Conservation (phyloP, 2,888 invertebrate species). For the Drosophila anomalata region DNA sequence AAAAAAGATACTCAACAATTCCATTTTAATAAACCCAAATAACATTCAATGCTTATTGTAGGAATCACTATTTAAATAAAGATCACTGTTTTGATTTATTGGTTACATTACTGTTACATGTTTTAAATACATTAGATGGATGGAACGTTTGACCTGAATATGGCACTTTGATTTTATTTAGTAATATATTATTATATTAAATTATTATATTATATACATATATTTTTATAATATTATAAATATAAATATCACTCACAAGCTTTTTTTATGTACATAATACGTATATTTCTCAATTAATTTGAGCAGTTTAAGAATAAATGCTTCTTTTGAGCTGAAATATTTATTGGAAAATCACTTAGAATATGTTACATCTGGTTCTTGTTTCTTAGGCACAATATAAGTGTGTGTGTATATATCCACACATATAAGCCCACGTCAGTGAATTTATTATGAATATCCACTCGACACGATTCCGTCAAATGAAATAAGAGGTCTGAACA, state of each 20-base stretch:
- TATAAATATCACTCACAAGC: conserved; percentile 23
- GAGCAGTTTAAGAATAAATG: conserved; percentile 23
- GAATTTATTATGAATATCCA: conserved; percentile 84
- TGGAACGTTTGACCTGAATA: background rate
- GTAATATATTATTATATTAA: too few species aligned
- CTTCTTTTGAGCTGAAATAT: conserved; percentile 51
- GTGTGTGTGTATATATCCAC: conserved; percentile 76
- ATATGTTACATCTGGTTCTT: conserved; percentile 70
- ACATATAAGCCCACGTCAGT: conserved; percentile 82
- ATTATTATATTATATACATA: background rate
- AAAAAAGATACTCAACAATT: too few species aligned
- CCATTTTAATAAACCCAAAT: too few species aligned
- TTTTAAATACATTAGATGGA: too few species aligned
- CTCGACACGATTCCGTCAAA: conserved; percentile 85
- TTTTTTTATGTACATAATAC: background rate
- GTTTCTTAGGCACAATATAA: conserved; percentile 72
- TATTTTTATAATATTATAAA: background rate
- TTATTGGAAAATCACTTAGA: conserved; percentile 68
- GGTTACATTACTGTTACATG: too few species aligned
- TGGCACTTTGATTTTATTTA: background rate
- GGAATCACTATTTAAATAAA: too few species aligned
- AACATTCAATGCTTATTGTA: too few species aligned
- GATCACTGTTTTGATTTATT: too few species aligned
- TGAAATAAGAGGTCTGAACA: conserved; percentile 85
- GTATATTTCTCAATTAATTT: background rate